Conservation (phyloP, 2,113 vertebrate genomes). For the Nesogale talazaci region DNA sequence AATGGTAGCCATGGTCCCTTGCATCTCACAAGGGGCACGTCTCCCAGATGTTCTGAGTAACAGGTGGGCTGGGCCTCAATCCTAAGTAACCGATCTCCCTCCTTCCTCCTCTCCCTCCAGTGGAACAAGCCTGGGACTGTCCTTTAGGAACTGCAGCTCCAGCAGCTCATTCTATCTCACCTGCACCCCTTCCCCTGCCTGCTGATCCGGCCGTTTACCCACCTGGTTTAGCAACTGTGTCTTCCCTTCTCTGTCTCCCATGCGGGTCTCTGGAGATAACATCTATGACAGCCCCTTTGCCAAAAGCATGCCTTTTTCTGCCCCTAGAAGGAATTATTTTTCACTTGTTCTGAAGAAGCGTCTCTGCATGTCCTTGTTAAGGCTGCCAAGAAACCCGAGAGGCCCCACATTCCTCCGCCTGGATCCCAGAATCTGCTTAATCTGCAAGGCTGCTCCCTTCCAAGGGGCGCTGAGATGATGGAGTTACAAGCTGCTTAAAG, state of each 20-base stretch:
- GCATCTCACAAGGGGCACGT: neutral
- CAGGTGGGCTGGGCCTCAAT: neutral
- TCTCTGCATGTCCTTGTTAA: slow-evolving; percentile 65
- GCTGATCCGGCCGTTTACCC: neutral
- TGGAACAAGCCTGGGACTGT: rapidly evolving
- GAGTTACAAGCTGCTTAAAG: slow-evolving; percentile 57
- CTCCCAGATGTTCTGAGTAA: neutral
- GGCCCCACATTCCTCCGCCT: slow-evolving; percentile 68
- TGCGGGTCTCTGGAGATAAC: slow-evolving; percentile 57
- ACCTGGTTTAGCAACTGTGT: neutral
- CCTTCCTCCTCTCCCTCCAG: neutral
- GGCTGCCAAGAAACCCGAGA: slow-evolving; percentile 77
- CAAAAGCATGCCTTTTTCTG: slow-evolving; percentile 74
- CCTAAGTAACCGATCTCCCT: neutral
- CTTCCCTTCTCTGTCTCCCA: slow-evolving; percentile 19
- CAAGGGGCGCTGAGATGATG: slow-evolving; percentile 47
- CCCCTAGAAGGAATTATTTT: slow-evolving; percentile 75
- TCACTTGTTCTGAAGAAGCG: slow-evolving; percentile 75
- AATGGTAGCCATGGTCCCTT: neutral
- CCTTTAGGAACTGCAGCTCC: neutral
- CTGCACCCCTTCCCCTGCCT: neutral
- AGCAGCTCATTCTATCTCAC: neutral
- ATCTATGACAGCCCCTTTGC: slow-evolving; percentile 53
- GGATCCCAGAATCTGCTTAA: slow-evolving; percentile 51
- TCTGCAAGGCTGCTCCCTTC: slow-evolving; percentile 35